These are phyloP conservation scores for Heterochromis multidens DNA, from an alignment of 2,113 vertebrate genomes.

Conservation along the genomic window DNA sequence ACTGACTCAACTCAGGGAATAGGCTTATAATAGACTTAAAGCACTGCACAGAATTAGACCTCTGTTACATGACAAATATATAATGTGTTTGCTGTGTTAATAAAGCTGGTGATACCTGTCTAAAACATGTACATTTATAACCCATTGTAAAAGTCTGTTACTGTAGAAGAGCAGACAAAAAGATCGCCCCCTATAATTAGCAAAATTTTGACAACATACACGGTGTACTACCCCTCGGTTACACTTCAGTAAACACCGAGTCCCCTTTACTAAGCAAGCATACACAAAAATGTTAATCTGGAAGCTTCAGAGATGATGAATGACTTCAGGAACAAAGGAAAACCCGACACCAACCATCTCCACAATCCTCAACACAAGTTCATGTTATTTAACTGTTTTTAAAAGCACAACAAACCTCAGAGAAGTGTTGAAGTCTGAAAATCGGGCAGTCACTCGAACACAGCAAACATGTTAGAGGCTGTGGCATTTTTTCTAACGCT, in stretches of 20 bases:
- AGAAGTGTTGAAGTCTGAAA: conserved; percentile 38
- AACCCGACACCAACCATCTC: neutral
- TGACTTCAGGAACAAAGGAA: neutral
- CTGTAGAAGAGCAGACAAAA: neutral
- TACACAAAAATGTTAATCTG: neutral
- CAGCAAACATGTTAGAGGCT: conserved; percentile 38
- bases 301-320: neutral
- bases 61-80: neutral
- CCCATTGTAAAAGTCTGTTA: neutral
- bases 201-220: neutral
- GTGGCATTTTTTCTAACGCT: conserved; percentile 52
- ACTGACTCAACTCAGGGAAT: conserved; percentile 48
- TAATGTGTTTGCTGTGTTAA: neutral
- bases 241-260: conserved; percentile 4
- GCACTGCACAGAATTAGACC: neutral
- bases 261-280: neutral
- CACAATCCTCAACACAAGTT: neutral
- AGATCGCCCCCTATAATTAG: neutral
- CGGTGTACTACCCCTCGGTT: neutral
- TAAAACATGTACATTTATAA: neutral
- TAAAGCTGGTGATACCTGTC: neutral
- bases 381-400: conserved; percentile 12
- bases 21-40: conserved; percentile 48
- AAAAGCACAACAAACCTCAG: conserved; percentile 48
- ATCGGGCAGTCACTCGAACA: conserved; percentile 48